Conservation (phyloP, 2,797 vertebrate species). For the Acridotheres tristis region DNA sequence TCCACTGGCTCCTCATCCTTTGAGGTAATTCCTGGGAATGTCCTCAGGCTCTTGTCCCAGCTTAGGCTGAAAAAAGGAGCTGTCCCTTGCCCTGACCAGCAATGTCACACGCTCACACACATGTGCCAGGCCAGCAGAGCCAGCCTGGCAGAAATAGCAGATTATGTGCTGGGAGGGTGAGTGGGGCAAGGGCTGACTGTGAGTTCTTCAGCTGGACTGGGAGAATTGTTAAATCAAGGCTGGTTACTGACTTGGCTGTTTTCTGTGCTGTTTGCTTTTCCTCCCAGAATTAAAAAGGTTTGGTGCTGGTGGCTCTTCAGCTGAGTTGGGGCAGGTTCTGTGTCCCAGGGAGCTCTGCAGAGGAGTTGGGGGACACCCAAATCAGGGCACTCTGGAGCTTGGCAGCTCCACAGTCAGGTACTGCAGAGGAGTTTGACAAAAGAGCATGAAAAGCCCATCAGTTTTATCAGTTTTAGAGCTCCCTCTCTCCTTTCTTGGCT, state of each 20-base stretch:
- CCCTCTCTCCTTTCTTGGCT: neutral
- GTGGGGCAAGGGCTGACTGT: neutral
- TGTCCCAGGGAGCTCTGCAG: conserved; percentile 2
- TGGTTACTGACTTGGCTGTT: neutral
- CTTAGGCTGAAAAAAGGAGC: neutral
- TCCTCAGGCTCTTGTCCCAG: conserved; percentile 10
- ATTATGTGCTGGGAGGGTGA: neutral
- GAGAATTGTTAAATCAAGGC: neutral
- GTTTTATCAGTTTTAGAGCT: neutral
- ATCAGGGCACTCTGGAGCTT: neutral
- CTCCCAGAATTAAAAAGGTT: neutral
- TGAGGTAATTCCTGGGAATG: conserved; percentile 53
- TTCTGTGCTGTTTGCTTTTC: neutral
- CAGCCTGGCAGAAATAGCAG: neutral
- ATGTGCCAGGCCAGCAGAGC: neutral
- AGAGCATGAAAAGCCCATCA: neutral
- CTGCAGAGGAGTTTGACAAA: neutral
- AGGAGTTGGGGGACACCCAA: neutral
- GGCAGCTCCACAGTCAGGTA: neutral
- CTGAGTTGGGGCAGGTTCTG: neutral
- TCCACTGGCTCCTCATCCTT: conserved; percentile 10
- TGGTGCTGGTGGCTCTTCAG: neutral
- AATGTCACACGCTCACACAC: neutral
- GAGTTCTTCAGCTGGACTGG: neutral
- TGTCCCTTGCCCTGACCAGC: neutral